phyloP scores from a whole-genome alignment of 2,888 invertebrate genomes.

The Dichetophora obliterata region DNA sequence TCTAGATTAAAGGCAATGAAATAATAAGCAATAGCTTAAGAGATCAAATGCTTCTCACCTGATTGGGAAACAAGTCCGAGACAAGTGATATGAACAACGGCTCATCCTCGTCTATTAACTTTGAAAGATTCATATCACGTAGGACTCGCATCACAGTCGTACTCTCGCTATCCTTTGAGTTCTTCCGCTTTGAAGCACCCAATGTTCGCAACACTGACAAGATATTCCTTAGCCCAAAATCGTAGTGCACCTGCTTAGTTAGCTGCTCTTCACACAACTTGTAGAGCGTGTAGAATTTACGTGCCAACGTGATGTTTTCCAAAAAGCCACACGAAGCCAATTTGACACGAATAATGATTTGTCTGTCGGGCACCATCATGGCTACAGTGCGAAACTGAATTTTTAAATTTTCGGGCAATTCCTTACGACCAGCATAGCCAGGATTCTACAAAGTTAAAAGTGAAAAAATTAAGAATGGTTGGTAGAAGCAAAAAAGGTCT shows the following conservation, averaged over 20 bases:
- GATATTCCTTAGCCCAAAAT: constrained; percentile 95
- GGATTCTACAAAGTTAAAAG: constrained; percentile 80
- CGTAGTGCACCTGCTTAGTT: constrained; percentile 98
- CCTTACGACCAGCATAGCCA: constrained; percentile 96
- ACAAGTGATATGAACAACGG: constrained; percentile 97
- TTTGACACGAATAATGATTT: constrained; percentile 97
- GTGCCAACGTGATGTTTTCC: constrained; percentile 93
- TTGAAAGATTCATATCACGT: constrained; percentile 98
- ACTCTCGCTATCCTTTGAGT: constrained; percentile 92
- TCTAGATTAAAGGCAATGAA: constrained; percentile 58
- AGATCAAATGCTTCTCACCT: constrained; percentile 65
- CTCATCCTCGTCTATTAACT: constrained; percentile 97
- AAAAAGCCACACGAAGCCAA: constrained; percentile 95
- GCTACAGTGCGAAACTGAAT: constrained; percentile 98
- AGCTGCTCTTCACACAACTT: constrained; percentile 97
- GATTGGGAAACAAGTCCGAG: constrained; percentile 95
- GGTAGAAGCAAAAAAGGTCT: not conserved
- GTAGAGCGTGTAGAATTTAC: constrained; percentile 96
- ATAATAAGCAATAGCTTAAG: too few relatives aligned
- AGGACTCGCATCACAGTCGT: constrained; percentile 97
- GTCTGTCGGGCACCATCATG: constrained; percentile 99
- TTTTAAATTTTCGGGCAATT: constrained; percentile 96
- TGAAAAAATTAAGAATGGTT: not conserved
- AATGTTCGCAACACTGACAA: constrained; percentile 92
- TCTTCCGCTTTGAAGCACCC: constrained; percentile 91